phyloP scores from a whole-genome alignment of 2,797 vertebrate species.

The Anguilla obscura region DNA sequence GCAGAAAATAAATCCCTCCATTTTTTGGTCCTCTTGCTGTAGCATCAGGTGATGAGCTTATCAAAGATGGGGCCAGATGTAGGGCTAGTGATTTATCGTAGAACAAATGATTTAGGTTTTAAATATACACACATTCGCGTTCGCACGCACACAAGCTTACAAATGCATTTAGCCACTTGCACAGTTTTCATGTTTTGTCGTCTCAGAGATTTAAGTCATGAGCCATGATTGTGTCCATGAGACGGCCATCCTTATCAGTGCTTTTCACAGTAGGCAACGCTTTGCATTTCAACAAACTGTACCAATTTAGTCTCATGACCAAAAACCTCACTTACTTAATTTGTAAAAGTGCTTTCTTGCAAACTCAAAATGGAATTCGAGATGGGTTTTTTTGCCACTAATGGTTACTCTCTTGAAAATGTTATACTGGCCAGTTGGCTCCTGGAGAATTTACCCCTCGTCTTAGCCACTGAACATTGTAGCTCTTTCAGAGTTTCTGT shows the following conservation, averaged over 20 bases:
- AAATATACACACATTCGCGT: conserved; percentile 11
- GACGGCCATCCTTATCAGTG: not conserved
- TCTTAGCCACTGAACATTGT: not conserved
- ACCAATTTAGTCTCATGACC: not conserved
- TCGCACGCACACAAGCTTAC: conserved; percentile 24
- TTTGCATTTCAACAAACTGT: not conserved
- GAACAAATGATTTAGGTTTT: not conserved
- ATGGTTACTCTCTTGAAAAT: not conserved
- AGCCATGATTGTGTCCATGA: not conserved
- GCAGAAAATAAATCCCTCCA: not conserved
- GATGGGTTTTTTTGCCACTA: not conserved
- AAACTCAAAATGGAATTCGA: not conserved
- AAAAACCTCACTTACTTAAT: not conserved
- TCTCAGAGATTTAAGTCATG: not conserved
- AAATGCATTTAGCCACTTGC: conserved; percentile 49
- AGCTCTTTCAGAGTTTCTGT: not conserved
- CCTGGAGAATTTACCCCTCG: not conserved
- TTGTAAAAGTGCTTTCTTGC: not conserved
- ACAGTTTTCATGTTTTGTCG: conserved; percentile 31
- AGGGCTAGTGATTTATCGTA: not conserved
- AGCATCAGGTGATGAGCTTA: conserved; percentile 23
- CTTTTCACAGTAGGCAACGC: not conserved
- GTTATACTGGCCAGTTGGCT: not conserved
- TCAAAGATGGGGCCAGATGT: conserved; percentile 12
- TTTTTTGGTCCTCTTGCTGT: conserved; percentile 2